Percentiles rank a stretch among this genome's conserved stretches.
phyloP scores from a whole-genome alignment of 2,888 invertebrate species.

The Ectobius pallidus region DNA sequence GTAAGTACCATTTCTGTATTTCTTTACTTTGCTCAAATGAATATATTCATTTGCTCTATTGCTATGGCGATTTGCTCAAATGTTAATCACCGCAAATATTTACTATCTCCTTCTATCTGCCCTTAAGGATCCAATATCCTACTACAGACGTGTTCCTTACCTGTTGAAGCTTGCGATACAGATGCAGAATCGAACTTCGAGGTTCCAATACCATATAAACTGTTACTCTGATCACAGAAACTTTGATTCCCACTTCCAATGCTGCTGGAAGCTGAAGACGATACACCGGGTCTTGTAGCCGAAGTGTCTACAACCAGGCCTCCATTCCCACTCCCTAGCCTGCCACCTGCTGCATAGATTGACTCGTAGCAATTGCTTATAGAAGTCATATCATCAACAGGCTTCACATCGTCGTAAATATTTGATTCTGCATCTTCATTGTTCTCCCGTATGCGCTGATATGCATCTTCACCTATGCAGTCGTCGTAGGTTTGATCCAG shows the following conservation, averaged over 20 bases:
- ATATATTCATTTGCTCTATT: no score
- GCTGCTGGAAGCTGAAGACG: slow-evolving; percentile 22
- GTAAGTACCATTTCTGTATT: no score
- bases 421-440: slow-evolving; percentile 42
- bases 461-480: slow-evolving; percentile 31
- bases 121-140: no score
- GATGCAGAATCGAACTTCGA: slow-evolving; percentile 42
- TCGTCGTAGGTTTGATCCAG: slow-evolving; percentile 33
- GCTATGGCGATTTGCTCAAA: no score
- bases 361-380: slow-evolving; percentile 61
- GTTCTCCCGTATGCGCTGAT: slow-evolving; percentile 35
- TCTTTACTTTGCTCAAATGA: no score
- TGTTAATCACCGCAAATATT: no score
- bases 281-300: neutral
- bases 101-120: no score
- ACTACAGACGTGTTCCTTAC: no score
- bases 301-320: slow-evolving; percentile 13
- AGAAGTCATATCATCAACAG: slow-evolving; percentile 36
- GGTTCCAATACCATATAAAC: slow-evolving; percentile 47
- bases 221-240: slow-evolving; percentile 49
- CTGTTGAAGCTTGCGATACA: slow-evolving; percentile 45
- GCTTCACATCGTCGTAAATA: slow-evolving; percentile 47
- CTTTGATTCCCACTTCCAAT: slow-evolving; percentile 45
- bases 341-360: slow-evolving; percentile 50
- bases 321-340: slow-evolving; percentile 1